Evolutionary conservation across 2,888 invertebrate genomes (phyloP), one percentile per base, ranked within the genome.

Genomic region (Globia sparganii): DNA sequence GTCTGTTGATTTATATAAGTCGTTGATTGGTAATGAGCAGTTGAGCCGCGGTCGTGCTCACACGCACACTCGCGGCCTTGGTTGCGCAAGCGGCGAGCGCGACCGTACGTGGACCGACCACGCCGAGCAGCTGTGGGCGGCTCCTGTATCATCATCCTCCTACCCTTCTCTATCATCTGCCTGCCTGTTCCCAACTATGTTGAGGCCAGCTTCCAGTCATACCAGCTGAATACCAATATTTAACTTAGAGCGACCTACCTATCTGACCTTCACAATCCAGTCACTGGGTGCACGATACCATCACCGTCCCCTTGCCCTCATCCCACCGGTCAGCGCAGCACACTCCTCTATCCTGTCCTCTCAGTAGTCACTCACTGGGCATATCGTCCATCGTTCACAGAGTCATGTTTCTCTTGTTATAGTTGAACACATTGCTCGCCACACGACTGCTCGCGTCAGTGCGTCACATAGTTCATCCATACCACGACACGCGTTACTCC

Each of bases 11-110:
- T 69, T 74, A 70, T 56, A 61, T 62, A 75, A 70, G 58, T 21
- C 9, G 46, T 58, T 49, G 68, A 56, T 70, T 70, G 37, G 11
- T 76, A 67, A 81, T 81, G 76, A 80, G 81, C 43, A 56, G 37
- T 28, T 21, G 28, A 1, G 28, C 62, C 34, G 34, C 56, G 68
- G n/a, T n/a, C 34, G 81, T 64, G 81, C 80, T 81, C 70, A 69
- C 76, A 81, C 80, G 80, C 71, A 28, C 46, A 8, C 6, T 5
- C 0, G 15, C 64, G 68, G 66, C 80, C 80, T 81, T 71, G 67
- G 9, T 80, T 81, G 62, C 59, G 77, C 68, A 81, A 81, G 43
- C 25, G 74, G 5, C 53, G n/a, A 6, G 0, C 8, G 61, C 25
- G 31, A 1, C 9, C 40, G 40, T 61, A 18, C 62, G 64, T 25